phyloP scores from a whole-genome alignment of 2,888 invertebrate genomes.

The Aethes cnicana region DNA sequence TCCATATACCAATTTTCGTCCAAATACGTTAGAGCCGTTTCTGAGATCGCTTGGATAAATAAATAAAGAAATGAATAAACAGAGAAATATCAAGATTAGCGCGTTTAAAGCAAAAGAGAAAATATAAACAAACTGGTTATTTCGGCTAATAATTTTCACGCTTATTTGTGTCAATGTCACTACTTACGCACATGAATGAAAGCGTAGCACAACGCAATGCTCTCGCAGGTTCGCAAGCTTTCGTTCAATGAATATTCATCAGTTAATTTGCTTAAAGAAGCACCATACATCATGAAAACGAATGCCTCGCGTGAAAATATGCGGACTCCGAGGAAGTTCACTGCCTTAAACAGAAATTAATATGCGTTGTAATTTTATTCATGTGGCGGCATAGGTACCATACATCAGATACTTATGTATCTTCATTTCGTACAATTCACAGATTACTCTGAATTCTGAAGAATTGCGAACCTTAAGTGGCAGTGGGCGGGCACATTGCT shows the following conservation, averaged over 20 bases:
- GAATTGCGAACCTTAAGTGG: too few species aligned
- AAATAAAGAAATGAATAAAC: too few species aligned
- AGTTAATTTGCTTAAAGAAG: constrained; percentile 69
- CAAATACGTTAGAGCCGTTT: too few species aligned
- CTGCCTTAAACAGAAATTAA: constrained; percentile 48
- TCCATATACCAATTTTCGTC: too few species aligned
- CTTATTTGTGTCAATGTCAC: constrained; percentile 8
- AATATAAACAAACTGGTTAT: neutral
- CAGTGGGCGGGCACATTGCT: too few species aligned
- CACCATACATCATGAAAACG: constrained; percentile 63
- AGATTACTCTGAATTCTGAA: too few species aligned
- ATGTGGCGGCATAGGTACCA: constrained; percentile 20
- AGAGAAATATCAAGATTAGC: too few species aligned
- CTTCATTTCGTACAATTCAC: constrained; percentile 14
- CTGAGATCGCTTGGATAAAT: too few species aligned
- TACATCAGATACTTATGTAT: constrained; percentile 13
- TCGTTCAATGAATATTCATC: constrained; percentile 69
- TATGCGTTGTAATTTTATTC: constrained; percentile 41
- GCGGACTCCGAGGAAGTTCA: constrained; percentile 43
- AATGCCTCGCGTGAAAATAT: constrained; percentile 50
- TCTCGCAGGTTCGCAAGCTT: constrained; percentile 53
- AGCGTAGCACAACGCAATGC: constrained; percentile 53
- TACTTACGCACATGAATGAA: constrained; percentile 24
- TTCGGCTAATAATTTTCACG: too few species aligned
- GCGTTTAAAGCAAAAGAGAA: neutral